phyloP scores from a whole-genome alignment of 2,888 invertebrate species.

The Eudemis profundana region DNA sequence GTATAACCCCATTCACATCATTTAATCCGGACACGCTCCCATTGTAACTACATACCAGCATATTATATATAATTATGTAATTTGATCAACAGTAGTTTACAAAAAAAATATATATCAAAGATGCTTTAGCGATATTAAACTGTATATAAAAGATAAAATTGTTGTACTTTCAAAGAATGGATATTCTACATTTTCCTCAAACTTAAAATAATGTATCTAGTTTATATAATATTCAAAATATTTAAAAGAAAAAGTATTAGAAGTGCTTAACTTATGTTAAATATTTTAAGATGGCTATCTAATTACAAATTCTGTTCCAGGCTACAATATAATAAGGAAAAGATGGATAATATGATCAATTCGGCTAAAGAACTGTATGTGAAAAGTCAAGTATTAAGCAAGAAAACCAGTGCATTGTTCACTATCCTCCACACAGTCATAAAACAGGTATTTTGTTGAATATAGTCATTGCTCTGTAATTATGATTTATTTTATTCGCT shows the following conservation, averaged over 20 bases:
- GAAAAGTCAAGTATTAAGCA: constrained; percentile 47
- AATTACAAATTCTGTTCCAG: constrained; percentile 48
- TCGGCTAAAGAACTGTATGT: constrained; percentile 48
- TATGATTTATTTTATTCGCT: too few species aligned
- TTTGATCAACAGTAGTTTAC: not conserved
- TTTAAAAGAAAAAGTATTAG: constrained; percentile 5
- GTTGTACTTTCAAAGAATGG: too few species aligned
- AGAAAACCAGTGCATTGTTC: constrained; percentile 42
- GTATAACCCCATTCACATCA: not conserved
- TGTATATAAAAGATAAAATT: too few species aligned
- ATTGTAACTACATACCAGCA: not conserved
- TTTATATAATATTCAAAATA: not conserved
- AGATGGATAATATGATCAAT: constrained; percentile 49
- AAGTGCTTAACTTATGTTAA: constrained; percentile 3
- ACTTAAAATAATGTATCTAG: too few species aligned
- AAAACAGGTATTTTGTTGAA: constrained; percentile 38
- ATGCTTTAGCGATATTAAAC: constrained; percentile 36
- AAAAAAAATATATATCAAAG: not conserved
- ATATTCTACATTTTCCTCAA: too few species aligned
- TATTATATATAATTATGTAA: constrained; percentile 1
- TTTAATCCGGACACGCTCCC: not conserved
- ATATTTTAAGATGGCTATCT: constrained; percentile 3
- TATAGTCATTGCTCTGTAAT: too few species aligned
- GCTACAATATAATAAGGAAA: constrained; percentile 54
- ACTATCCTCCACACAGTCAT: constrained; percentile 17